Evolutionary conservation across 2,888 invertebrate species (phyloP).

Genomic region (Agrochola lota): DNA sequence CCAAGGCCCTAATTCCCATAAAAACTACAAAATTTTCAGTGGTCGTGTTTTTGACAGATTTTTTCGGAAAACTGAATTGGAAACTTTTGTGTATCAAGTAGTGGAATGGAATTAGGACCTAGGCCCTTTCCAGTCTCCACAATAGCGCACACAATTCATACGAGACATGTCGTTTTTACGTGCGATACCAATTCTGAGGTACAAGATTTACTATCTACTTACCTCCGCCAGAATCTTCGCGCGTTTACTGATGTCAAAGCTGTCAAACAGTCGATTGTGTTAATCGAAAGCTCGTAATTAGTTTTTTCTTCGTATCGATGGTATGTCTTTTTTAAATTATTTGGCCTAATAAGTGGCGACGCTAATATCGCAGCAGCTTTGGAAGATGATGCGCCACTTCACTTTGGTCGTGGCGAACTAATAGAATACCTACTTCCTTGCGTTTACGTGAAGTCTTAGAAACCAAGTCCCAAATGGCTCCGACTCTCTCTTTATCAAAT

Average conservation of each 20-base stretch:
- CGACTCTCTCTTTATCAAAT: too few species aligned
- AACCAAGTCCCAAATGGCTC: too few species aligned
- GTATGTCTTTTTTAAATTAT: too few species aligned
- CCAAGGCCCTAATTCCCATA: background rate
- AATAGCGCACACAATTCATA: background rate
- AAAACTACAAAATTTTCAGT: background rate
- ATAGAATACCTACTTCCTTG: too few species aligned
- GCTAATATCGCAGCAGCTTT: too few species aligned
- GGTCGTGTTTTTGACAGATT: background rate
- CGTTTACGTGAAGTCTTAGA: too few species aligned
- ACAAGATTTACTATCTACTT: background rate
- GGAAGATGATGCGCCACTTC: too few species aligned
- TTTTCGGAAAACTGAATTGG: background rate
- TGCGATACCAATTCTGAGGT: background rate
- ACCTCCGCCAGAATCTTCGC: background rate
- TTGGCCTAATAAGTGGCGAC: too few species aligned
- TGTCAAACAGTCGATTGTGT: too few species aligned
- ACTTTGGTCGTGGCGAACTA: too few species aligned
- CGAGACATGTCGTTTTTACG: background rate
- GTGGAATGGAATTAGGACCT: background rate
- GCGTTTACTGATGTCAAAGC: background rate
- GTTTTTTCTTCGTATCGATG: too few species aligned
- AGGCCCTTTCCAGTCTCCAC: background rate
- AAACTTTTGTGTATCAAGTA: background rate
- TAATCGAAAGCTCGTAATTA: too few species aligned